phyloP scores from a whole-genome alignment of 2,888 invertebrate species.

The Dicycla oo region DNA sequence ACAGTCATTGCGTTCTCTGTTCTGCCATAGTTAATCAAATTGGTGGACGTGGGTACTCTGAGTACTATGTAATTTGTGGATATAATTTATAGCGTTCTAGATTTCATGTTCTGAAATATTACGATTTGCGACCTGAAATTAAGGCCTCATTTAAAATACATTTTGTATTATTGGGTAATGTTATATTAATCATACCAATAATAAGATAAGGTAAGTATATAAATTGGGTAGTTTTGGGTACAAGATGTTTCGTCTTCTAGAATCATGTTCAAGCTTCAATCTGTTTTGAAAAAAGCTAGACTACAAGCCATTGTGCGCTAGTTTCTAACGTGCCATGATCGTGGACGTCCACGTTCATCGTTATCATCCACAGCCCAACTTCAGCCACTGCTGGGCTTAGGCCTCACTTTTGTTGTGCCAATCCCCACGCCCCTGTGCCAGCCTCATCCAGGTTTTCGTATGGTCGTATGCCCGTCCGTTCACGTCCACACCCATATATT shows the following conservation, averaged over 20 bases:
- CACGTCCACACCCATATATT: too few species aligned
- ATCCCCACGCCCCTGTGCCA: too few species aligned
- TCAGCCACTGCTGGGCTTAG: too few species aligned
- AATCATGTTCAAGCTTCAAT: neutral
- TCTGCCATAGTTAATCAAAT: slow-evolving; percentile 45
- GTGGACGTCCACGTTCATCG: too few species aligned
- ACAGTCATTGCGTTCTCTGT: slow-evolving; percentile 49
- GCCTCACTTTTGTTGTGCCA: too few species aligned
- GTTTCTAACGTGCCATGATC: too few species aligned
- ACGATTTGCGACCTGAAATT: slow-evolving; percentile 20
- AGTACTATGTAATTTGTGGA: slow-evolving; percentile 21
- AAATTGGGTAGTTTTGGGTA: neutral
- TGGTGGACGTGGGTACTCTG: slow-evolving; percentile 23
- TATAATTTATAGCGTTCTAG: slow-evolving; percentile 38
- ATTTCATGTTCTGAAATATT: slow-evolving; percentile 34
- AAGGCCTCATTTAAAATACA: slow-evolving; percentile 23
- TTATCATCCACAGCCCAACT: too few species aligned
- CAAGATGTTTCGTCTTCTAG: neutral
- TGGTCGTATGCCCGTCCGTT: too few species aligned
- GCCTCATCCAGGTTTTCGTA: too few species aligned
- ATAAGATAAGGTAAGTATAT: neutral
- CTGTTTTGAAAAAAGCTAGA: too few species aligned
- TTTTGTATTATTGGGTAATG: slow-evolving; percentile 9
- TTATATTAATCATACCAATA: neutral
- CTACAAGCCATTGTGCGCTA: too few species aligned